phyloP scores from a whole-genome alignment of 2,113 vertebrate species.

The Dasypus novemcinctus region DNA sequence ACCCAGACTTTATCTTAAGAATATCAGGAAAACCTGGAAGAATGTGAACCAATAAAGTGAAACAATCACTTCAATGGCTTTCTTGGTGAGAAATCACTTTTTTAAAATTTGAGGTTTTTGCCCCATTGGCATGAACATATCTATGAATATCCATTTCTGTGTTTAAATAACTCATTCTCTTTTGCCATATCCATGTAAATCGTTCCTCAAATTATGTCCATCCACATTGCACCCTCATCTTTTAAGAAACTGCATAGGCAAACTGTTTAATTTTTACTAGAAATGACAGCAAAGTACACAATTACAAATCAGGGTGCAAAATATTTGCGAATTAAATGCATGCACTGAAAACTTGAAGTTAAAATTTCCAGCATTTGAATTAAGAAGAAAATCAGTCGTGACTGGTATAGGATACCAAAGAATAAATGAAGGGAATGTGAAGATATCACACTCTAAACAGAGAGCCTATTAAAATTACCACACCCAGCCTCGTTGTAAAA shows the following conservation, averaged over 20 bases:
- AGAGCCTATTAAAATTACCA: slow-evolving; percentile 36
- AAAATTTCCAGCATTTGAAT: background rate
- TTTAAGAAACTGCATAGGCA: background rate
- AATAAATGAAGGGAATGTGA: slow-evolving; percentile 27
- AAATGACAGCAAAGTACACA: background rate
- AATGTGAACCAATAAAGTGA: background rate
- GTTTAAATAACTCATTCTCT: slow-evolving; percentile 33
- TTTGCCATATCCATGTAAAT: background rate
- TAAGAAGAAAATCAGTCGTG: background rate
- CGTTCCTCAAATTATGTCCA: slow-evolving; percentile 1
- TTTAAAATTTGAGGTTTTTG: background rate
- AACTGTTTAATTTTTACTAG: slow-evolving; percentile 23
- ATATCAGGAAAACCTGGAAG: background rate
- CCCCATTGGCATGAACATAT: background rate
- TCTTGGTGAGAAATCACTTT: background rate
- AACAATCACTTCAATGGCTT: background rate
- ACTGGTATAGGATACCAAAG: background rate
- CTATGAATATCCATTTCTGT: background rate
- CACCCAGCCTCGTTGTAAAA: background rate
- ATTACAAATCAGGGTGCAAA: background rate
- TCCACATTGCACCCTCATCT: background rate
- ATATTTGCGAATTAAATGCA: background rate
- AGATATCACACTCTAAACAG: background rate
- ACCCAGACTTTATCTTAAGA: background rate
- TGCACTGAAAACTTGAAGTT: background rate